Evolutionary conservation across 2,888 invertebrate species (phyloP).

Genomic region (Aphidius colemani): DNA sequence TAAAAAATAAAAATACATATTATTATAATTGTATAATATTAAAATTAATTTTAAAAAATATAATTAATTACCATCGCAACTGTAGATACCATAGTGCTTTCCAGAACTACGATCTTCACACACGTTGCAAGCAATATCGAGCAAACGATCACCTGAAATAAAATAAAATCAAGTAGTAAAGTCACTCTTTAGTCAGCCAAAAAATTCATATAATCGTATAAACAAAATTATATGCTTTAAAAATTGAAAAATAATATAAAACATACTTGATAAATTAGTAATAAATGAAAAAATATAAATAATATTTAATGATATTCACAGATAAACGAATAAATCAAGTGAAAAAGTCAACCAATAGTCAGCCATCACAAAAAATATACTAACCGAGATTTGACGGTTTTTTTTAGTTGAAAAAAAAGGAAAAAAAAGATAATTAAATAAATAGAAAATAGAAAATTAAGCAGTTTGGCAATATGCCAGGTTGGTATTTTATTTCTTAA

Average conservation of each 20-base stretch:
- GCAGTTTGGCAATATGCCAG: constrained; percentile 15
- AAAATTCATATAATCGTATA: neutral
- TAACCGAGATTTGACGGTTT: constrained; percentile 2
- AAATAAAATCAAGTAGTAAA: constrained; percentile 13
- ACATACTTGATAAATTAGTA: neutral
- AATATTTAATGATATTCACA: neutral
- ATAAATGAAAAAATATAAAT: constrained; percentile 1
- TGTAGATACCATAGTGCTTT: constrained; percentile 99
- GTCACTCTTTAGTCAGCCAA: constrained; percentile 13
- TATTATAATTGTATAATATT: constrained; percentile 1
- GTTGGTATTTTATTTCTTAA: constrained; percentile 38
- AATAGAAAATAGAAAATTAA: constrained; percentile 28
- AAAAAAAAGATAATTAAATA: constrained; percentile 22
- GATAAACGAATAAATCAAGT: constrained; percentile 14
- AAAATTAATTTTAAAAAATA: neutral
- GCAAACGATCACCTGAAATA: constrained; percentile 87
- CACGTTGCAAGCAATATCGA: constrained; percentile 98
- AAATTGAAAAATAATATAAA: neutral
- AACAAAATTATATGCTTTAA: too few species aligned
- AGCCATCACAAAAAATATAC: too few species aligned
- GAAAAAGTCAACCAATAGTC: constrained; percentile 4
- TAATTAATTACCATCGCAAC: constrained; percentile 86
- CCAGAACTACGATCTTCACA: constrained; percentile 98
- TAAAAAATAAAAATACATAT: constrained; percentile 5
- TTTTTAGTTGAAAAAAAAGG: constrained; percentile 21